Evolutionary conservation across 2,797 vertebrate species (phyloP).

Genomic region (Capromys pilorides): DNA sequence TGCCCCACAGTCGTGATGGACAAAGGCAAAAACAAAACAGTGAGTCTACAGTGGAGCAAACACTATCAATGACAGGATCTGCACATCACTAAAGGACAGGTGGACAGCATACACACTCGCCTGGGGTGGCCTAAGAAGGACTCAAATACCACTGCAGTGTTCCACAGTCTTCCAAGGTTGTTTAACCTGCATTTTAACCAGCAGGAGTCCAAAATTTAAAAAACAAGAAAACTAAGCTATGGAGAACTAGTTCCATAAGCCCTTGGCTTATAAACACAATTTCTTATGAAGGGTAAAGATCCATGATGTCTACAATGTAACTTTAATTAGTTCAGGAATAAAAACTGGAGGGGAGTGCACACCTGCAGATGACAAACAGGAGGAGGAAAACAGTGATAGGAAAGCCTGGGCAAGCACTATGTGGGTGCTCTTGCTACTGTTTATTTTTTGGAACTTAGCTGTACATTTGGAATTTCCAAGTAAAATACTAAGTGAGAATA

Average conservation of each 20-base stretch:
- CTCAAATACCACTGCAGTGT: neutral
- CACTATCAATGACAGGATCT: neutral
- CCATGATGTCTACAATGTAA: neutral
- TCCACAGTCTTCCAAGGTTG: neutral
- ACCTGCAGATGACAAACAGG: neutral
- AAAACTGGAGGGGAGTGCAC: neutral
- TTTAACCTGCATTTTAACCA: neutral
- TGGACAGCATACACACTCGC: neutral
- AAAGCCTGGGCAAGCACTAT: neutral
- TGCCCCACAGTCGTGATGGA: neutral
- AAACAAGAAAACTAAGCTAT: neutral
- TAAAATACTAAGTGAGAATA: neutral
- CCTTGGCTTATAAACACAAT: neutral
- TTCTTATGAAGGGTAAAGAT: neutral
- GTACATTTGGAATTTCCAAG: constrained; percentile 12
- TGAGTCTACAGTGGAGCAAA: neutral
- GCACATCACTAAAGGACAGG: neutral
- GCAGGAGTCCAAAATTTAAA: neutral
- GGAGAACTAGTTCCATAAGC: neutral
- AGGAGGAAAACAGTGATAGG: neutral
- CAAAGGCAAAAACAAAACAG: neutral
- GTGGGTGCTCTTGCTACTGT: neutral
- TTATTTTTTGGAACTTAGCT: neutral
- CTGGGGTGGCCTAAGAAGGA: neutral
- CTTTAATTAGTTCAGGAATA: neutral